Evolutionary conservation across 2,113 vertebrate genomes (phyloP).

Genomic region (Craseonycteris thonglongyai): DNA sequence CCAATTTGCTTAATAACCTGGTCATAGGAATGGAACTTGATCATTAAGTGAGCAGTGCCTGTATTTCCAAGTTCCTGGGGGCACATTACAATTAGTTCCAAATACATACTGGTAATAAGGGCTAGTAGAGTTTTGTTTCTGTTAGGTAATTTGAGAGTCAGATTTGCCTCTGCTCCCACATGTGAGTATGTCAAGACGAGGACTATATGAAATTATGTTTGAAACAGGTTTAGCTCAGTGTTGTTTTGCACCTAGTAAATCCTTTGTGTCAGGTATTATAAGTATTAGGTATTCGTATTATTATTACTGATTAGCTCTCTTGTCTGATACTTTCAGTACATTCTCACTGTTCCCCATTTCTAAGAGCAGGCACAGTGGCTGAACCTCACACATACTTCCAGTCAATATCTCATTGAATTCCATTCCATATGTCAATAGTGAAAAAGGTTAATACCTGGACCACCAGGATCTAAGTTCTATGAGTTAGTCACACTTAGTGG

Average conservation of each 20-base stretch:
- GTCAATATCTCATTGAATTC: not conserved
- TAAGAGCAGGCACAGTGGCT: not conserved
- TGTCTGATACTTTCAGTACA: not conserved
- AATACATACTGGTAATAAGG: not conserved
- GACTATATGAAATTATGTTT: not conserved
- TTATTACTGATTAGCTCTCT: not conserved
- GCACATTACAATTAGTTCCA: not conserved
- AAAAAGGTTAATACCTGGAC: not conserved
- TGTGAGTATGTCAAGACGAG: not conserved
- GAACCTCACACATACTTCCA: not conserved
- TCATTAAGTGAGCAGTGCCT: no score
- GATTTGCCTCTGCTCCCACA: not conserved
- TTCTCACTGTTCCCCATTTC: not conserved
- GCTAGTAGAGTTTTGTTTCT: not conserved
- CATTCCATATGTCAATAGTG: not conserved
- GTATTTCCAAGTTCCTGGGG: not conserved
- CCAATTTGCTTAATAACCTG: no score
- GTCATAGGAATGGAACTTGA: no score
- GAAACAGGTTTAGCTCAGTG: not conserved
- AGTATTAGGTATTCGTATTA: not conserved
- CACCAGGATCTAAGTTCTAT: not conserved
- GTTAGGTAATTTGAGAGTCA: not conserved
- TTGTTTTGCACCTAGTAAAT: not conserved
- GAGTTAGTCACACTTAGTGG: not conserved
- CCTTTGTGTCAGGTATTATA: not conserved